Base-by-base conservation (phyloP, 2,113 vertebrate genomes). In the Rhinolophus ferrumequinum region DNA sequence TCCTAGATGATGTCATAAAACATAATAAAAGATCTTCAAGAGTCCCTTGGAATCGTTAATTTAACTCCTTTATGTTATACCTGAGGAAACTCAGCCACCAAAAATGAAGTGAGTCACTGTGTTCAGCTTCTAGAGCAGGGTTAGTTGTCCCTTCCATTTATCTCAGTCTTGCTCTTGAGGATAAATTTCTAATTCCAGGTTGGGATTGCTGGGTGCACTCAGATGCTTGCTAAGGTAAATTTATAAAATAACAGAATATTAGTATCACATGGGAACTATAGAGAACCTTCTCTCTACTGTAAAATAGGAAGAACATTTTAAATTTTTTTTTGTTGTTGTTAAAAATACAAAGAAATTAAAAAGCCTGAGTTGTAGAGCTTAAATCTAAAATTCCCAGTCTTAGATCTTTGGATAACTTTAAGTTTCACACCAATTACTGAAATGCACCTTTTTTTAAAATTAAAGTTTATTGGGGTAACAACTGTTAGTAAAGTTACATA, bases 191-290 rank as follows among this genome's bases (percentile, higher is more conserved):
- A 86, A 82, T 82, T 75, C 6, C 52, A 64, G 52, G 13, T 56
- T 83, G 90, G 50, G 47, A n/a, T 92, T 92, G 28, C 30, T 50
- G 35, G 47, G 8, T 87, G 60, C 90, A 54, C 41, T 93, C 60
- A 70, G 47, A 5, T 77, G 33, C 76, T 84, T 83, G 8, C 38
- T 96, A 80, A 88, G 44, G 28, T 86, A 85, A 89, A 30, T 76
- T 90, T 90, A 80, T 69, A 90, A 79, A 83, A 62, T 81, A 70
- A 72, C 11, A 83, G n/a, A 92, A 19, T 58, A 70, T 66, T 58
- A 56, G 26, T 26, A 44, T 97, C 38, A 70, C 26, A 90, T 58
- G 13, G 24, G 6, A 19, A 90, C 35, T 54, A 87, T 38, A 72
- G 52, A 79, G 26, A 73, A 69, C 2, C 5, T 79, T 85, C 33